These are phyloP conservation scores for Drosophila lacertosa DNA, from an alignment of 1,140 invertebrate genomes.

Conservation along the genomic window DNA sequence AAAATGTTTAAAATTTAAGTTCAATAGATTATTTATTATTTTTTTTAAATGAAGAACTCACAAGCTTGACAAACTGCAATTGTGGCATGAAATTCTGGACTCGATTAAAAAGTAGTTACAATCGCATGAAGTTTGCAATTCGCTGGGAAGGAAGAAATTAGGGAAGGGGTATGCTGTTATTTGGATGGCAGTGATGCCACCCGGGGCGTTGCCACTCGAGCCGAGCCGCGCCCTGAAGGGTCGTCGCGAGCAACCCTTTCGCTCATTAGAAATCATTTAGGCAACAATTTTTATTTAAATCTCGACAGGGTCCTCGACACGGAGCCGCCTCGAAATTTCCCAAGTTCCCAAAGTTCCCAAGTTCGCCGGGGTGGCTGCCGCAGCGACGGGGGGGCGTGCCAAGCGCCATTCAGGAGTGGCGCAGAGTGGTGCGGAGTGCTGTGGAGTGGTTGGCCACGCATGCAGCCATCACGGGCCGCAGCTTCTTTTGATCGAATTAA, in stretches of 20 bases:
- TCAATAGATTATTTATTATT: no score
- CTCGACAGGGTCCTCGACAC: conserved; percentile 47
- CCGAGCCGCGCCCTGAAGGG: not conserved
- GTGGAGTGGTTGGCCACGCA: conserved; percentile 37
- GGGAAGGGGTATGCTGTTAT: no score
- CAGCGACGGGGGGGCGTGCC: conserved; percentile 59
- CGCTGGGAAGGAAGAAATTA: no score
- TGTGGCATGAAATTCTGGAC: not conserved
- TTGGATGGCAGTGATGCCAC: conserved; percentile 41
- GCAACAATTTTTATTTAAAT: conserved; percentile 62
- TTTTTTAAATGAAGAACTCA: no score
- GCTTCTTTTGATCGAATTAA: conserved; percentile 75
- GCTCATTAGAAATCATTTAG: conserved; percentile 75
- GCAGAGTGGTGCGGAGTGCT: not conserved
- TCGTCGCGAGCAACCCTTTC: conserved; percentile 34
- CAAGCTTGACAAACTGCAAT: not conserved
- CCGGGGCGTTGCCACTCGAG: conserved; percentile 40
- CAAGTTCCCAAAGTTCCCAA: no score
- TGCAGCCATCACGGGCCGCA: conserved; percentile 47
- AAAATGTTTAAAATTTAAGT: no score
- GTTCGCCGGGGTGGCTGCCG: conserved; percentile 45
- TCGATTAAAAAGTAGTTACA: not conserved
- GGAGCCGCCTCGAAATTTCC: not conserved
- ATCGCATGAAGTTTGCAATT: conserved; percentile 15
- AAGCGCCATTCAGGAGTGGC: conserved; percentile 43